Evolutionary conservation across 1,140 invertebrate species (phyloP), one percentile per base, ranked within the genome.

Genomic region (Dermatophagoides farinae): DNA sequence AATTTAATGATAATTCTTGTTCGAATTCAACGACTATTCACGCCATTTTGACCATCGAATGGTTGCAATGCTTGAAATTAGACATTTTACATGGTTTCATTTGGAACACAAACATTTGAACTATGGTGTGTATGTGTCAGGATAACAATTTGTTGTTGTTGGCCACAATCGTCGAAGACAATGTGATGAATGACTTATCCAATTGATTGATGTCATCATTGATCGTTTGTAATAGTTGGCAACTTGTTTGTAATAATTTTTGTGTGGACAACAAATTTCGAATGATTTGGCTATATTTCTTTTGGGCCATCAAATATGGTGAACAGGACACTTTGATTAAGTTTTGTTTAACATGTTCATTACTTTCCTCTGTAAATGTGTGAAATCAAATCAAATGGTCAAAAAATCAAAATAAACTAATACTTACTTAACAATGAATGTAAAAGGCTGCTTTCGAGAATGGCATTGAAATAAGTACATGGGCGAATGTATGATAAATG

Each of bases 141-240:
- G 31, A 31, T 31, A 47, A 9, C 5, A 55, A 20, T 23, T 20
- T 55, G 22, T 44, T 55, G 53, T 55, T 55, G 12, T 11, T 44
- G 23, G 53, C 12, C 53, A 38, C 25, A 14, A 55, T 25, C 5
- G 25, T 55, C 4, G 47, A 50, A 23, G 46, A 18, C 53, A 55
- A 12, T 18, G 38, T 38, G 53, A 44, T 23, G 23, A 44, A 39
- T 39, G 31, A 16, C 23, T 44, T 39, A 23, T 55, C 23, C 53
- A 55, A 23, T 44, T 55, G 53, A 55, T 55, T 39, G 12, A 40
- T 55, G 53, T 55, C 53, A 55, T 55, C 25, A 5, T 11, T 12
- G 53, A 23, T 23, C 38, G 14, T 55, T 25, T 55, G 53, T 44
- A 55, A 12, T 44, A 20, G 20, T 12, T 14, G 14, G n/a, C 38